Base-by-base conservation (phyloP, 2,797 vertebrate species). In the Peromyscus nudipes region DNA sequence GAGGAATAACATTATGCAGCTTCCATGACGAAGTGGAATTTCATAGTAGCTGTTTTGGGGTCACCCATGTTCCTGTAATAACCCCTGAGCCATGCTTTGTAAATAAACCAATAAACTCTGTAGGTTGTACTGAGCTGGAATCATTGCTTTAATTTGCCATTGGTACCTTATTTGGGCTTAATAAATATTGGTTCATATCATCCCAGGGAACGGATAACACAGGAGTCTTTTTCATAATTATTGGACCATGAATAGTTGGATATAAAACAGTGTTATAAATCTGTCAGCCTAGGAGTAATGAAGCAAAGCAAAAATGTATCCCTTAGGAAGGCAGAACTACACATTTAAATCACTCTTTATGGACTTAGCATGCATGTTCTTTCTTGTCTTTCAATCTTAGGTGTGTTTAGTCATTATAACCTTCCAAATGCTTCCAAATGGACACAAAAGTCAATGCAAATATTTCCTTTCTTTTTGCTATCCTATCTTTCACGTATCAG, bases 371-470 rank as follows among this genome's bases (percentile, higher is more conserved):
- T 25, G 25, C 27, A 71, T 0, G 0, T 57, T 25, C 60, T 89
- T 67, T 46, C 64, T 19, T 69, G 27, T 73, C 46, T 62, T 62
- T 71, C 89, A 69, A 4, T 31, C 10, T 86, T 62, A 49, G 8
- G 12, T 14, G 5, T 31, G 17, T 43, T 43, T 25, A 29, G 21
- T 75, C 57, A 31, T 90, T 80, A 76, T 80, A 52, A 87, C 52
- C 71, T 96, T 55, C 46, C 80, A 81, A 76, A 64, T 88, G 8
- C 64, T 88, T 81, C 65, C 94, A 92, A 89, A 27, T 95, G 40
- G 16, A 60, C 67, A 92, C 27, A 94, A 83, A 92, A 94, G 27
- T 77, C 52, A 71, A 12, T 55, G 49, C 25, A 64, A 75, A 77
- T 37, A 67, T 76, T 88, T 82, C 87, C 90, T 89, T 77, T 46